Percentiles rank a stretch among this genome's conserved stretches.
phyloP scores from a whole-genome alignment of 2,113 vertebrate genomes.

The Sitta europaea region DNA sequence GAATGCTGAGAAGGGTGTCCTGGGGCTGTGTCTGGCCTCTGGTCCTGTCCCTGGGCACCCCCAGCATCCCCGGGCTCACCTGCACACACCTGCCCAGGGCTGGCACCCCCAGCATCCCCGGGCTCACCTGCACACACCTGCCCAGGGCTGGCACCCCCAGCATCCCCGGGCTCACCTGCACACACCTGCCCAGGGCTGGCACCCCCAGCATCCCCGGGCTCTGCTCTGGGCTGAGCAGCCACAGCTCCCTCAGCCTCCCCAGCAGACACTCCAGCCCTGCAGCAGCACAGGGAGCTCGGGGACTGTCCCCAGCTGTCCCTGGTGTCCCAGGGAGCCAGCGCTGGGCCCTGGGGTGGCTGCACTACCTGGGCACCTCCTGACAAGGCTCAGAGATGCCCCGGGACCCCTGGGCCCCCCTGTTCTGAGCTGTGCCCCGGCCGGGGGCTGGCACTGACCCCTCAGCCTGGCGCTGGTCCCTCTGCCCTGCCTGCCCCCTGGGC shows the following conservation, averaged over 20 bases:
- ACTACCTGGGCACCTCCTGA: background rate
- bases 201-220: no score
- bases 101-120: no score
- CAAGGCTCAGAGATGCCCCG: background rate
- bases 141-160: no score
- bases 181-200: no score
- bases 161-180: no score
- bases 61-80: no score
- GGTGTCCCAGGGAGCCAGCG: background rate
- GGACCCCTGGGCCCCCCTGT: background rate
- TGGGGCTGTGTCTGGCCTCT: no score
- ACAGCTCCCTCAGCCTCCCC: no score
- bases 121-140: background rate
- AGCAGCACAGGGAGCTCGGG: accelerated
- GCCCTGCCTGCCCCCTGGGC: background rate
- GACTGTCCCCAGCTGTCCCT: background rate
- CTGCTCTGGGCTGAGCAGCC: no score
- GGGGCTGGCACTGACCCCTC: background rate
- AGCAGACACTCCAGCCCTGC: background rate
- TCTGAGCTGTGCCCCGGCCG: background rate
- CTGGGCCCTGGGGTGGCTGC: background rate
- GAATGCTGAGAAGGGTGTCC: background rate
- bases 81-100: no score
- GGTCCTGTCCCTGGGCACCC: background rate
- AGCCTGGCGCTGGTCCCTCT: accelerated